Conservation (phyloP, 1,140 invertebrate genomes). For the Drosophila auraria region DNA sequence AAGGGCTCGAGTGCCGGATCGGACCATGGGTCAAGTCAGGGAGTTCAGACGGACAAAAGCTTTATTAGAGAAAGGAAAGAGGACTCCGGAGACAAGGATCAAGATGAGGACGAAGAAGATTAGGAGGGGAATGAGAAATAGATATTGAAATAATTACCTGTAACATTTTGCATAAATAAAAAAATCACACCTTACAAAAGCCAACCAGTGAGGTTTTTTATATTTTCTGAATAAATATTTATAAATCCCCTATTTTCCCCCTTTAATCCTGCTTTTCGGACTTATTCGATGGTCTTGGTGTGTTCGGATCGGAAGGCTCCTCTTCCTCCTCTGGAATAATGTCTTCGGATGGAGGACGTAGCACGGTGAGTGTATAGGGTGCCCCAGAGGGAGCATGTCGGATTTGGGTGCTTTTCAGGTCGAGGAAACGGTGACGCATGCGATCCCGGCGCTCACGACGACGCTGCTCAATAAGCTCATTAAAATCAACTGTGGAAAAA, state of each 20-base stretch:
- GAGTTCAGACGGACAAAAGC: constrained; percentile 27
- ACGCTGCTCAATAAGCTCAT: constrained; percentile 65
- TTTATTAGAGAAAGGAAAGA: neutral
- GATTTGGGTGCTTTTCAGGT: constrained; percentile 45
- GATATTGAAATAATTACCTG: neutral
- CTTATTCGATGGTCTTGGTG: neutral
- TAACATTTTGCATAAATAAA: no score
- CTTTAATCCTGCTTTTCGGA: constrained; percentile 13
- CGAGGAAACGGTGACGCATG: constrained; percentile 58
- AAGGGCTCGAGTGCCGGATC: constrained; percentile 24
- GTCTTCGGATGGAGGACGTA: constrained; percentile 50
- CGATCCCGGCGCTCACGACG: constrained; percentile 56
- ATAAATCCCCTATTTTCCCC: neutral
- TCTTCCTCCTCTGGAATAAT: constrained; percentile 9
- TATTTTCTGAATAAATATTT: neutral
- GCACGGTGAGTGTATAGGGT: constrained; percentile 55
- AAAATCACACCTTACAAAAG: no score
- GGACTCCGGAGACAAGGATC: neutral
- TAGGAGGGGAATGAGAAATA: neutral
- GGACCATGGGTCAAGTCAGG: neutral
- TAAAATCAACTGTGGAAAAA: constrained; percentile 42
- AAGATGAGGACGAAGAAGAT: neutral
- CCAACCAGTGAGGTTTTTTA: no score
- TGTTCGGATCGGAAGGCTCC: neutral
- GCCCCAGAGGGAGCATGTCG: constrained; percentile 8